Evolutionary conservation across 2,797 vertebrate genomes (phyloP).

Genomic region (Octomys mimax): DNA sequence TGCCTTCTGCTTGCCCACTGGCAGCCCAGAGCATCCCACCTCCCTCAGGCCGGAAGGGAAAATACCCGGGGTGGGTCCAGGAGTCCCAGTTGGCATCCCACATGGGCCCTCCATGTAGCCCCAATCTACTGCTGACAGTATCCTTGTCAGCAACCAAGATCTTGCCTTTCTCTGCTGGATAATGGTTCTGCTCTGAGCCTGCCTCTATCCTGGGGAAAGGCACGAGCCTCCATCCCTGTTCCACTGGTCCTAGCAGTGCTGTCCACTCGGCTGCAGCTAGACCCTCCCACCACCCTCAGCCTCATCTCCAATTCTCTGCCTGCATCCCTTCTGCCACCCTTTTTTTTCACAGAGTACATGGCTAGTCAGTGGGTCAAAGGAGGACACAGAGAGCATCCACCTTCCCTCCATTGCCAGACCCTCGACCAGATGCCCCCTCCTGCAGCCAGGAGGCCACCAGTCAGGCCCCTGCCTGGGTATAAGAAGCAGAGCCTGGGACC

Average conservation of each 20-base stretch:
- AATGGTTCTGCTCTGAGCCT: not conserved
- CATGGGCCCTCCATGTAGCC: too few relatives aligned
- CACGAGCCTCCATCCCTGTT: not conserved
- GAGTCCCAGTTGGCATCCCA: not conserved
- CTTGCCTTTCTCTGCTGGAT: not conserved
- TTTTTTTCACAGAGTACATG: not conserved
- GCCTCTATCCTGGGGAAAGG: not conserved
- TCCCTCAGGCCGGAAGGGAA: not conserved
- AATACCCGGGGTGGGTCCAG: not conserved
- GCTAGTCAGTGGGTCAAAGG: too few relatives aligned
- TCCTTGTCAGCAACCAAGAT: not conserved
- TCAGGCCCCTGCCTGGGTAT: not conserved
- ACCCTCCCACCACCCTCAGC: not conserved
- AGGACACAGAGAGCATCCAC: not conserved
- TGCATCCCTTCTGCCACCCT: not conserved
- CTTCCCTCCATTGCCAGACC: not conserved
- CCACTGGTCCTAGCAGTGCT: rapidly evolving
- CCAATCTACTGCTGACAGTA: not conserved
- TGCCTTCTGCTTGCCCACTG: not conserved
- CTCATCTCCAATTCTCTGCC: not conserved
- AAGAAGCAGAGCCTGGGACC: not conserved
- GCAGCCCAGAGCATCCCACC: not conserved
- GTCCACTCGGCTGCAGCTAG: too few relatives aligned
- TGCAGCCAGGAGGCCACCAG: not conserved
- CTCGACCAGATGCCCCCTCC: not conserved